These are phyloP conservation scores for Lophura nycthemera DNA, from an alignment of 2,113 vertebrate species.

Conservation along the genomic window DNA sequence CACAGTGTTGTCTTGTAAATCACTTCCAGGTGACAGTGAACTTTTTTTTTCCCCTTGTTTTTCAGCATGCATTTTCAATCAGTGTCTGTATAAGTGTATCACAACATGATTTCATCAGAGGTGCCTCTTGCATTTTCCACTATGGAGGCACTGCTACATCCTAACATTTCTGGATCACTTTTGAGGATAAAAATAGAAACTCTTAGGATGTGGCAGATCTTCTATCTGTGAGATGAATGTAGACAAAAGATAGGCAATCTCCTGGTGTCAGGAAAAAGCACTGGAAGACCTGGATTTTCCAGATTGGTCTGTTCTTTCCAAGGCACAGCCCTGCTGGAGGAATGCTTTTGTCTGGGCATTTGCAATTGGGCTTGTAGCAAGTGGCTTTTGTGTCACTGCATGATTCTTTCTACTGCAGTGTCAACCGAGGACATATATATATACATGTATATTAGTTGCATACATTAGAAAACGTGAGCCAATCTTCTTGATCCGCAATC, in stretches of 20 bases:
- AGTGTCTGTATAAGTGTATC: not conserved
- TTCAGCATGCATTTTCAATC: constrained; percentile 38
- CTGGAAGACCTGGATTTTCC: not conserved
- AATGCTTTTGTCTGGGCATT: not conserved
- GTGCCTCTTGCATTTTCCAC: constrained; percentile 20
- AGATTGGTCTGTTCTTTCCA: not conserved
- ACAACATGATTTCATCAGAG: not conserved
- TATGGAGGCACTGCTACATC: not conserved
- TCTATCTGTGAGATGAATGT: not conserved
- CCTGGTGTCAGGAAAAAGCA: not conserved
- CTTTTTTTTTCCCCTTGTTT: not conserved
- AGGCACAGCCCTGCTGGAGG: not conserved
- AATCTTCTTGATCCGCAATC: not conserved
- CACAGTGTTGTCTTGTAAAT: constrained; percentile 31
- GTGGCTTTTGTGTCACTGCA: not conserved
- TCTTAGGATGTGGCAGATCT: not conserved
- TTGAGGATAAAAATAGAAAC: constrained; percentile 19
- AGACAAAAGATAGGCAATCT: not conserved
- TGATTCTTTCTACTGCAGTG: not conserved
- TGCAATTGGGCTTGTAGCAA: not conserved
- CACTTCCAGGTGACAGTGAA: constrained; percentile 23
- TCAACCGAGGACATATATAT: not conserved
- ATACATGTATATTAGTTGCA: too few relatives aligned
- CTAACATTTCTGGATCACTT: not conserved
- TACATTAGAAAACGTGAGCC: not conserved